phyloP scores from a whole-genome alignment of 2,888 invertebrate species.

The Volucella inflata region DNA sequence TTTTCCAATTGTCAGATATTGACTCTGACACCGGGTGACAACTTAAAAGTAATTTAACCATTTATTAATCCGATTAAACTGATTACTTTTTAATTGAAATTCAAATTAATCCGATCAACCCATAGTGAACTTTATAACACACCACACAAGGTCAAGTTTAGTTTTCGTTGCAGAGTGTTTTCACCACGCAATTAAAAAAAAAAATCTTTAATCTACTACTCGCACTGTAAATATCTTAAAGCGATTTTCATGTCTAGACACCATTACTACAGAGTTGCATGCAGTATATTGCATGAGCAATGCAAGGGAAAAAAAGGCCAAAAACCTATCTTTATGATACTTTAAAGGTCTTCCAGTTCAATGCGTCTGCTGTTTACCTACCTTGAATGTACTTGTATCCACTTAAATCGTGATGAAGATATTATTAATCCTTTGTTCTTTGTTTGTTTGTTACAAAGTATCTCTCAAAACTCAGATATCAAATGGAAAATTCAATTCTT shows the following conservation, averaged over 20 bases:
- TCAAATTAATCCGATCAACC: too few species aligned
- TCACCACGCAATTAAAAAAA: neutral
- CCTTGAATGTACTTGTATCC: slow-evolving; percentile 32
- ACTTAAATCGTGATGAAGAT: neutral
- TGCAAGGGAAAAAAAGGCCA: neutral
- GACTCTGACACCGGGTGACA: neutral
- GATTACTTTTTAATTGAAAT: too few species aligned
- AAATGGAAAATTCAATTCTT: slow-evolving; percentile 18
- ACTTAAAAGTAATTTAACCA: too few species aligned
- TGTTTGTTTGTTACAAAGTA: neutral
- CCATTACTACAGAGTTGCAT: slow-evolving; percentile 58
- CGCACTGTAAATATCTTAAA: slow-evolving; percentile 46
- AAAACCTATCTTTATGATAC: slow-evolving; percentile 36
- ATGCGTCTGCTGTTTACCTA: slow-evolving; percentile 22
- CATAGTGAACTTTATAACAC: neutral
- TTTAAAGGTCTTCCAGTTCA: slow-evolving; percentile 26
- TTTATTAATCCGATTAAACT: too few species aligned
- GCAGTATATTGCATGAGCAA: slow-evolving; percentile 37
- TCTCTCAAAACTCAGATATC: slow-evolving; percentile 5
- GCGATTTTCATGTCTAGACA: slow-evolving; percentile 66
- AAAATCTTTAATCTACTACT: slow-evolving; percentile 10
- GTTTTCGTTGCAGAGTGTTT: neutral
- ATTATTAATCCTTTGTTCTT: slow-evolving; percentile 1
- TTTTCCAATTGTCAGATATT: neutral
- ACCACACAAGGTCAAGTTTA: slow-evolving; percentile 22